A percentile compares a stretch with the other conserved stretches of the same genome.
Conservation (phyloP, 2,888 invertebrate species). For the Rotaria magnacalcarata region DNA sequence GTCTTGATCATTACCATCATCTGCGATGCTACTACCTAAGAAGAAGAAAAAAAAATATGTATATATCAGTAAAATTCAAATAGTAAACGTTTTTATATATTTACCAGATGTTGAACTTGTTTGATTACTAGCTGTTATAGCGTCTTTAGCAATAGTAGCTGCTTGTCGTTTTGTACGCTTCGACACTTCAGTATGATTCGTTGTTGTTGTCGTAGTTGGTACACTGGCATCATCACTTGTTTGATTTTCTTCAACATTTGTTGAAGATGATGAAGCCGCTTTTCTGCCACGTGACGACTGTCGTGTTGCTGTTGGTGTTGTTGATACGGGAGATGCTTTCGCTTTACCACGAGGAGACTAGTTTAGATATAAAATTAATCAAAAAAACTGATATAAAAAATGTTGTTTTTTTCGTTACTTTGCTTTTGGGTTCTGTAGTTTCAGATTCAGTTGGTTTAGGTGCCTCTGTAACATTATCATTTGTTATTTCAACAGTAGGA, state of each 20-base stretch:
- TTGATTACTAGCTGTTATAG: neutral
- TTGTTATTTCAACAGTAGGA: neutral
- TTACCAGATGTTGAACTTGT: constrained; percentile 15
- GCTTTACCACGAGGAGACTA: neutral
- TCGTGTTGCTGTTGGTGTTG: constrained; percentile 14
- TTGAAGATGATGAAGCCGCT: neutral
- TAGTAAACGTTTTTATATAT: neutral
- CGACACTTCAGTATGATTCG: neutral
- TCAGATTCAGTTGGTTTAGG: neutral
- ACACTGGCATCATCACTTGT: neutral
- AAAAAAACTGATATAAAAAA: neutral
- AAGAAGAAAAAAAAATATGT: neutral
- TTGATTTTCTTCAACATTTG: neutral
- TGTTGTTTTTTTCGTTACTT: neutral
- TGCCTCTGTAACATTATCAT: neutral
- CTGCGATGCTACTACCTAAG: neutral
- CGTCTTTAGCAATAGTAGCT: neutral
- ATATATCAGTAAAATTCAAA: neutral
- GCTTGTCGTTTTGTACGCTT: constrained; percentile 5
- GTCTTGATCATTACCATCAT: constrained; percentile 8
- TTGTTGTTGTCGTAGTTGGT: neutral
- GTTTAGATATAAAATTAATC: neutral
- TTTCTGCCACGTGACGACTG: neutral
- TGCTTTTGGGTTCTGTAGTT: neutral
- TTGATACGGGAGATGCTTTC: neutral